These are phyloP conservation scores for Triplophysa siluroides DNA, from an alignment of 2,113 vertebrate species.

Conservation along the genomic window DNA sequence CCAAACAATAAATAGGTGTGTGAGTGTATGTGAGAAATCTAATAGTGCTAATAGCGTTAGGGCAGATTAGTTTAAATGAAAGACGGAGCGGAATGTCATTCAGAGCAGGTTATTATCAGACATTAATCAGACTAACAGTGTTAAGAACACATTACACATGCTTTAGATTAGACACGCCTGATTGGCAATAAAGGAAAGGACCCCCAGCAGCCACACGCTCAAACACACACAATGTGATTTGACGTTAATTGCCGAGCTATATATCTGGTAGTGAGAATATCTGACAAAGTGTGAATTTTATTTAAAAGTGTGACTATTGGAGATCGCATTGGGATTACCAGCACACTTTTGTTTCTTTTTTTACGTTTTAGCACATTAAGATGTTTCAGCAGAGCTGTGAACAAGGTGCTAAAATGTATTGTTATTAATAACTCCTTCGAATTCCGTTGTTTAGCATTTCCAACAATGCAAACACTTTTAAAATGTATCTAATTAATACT, in stretches of 20 bases:
- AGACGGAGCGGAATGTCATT: slow-evolving; percentile 58
- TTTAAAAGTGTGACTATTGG: slow-evolving; percentile 23
- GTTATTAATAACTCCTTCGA: too few relatives aligned
- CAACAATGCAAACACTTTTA: background rate
- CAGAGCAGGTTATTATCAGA: slow-evolving; percentile 63
- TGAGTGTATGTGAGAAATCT: slow-evolving; percentile 53
- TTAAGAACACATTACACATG: slow-evolving; percentile 58
- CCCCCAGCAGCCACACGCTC: slow-evolving; percentile 40
- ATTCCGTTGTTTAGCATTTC: too few relatives aligned
- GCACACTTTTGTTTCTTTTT: slow-evolving; percentile 1
- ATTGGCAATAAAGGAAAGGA: slow-evolving; percentile 60
- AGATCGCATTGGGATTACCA: slow-evolving; percentile 8
- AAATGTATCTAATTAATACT: too few relatives aligned
- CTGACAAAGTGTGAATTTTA: slow-evolving; percentile 21
- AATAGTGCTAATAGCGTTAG: slow-evolving; percentile 64
- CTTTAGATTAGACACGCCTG: slow-evolving; percentile 57
- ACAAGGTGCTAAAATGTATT: background rate
- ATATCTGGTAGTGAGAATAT: slow-evolving; percentile 16
- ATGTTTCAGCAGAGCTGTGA: background rate
- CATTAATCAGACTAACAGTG: slow-evolving; percentile 60
- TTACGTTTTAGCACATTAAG: background rate
- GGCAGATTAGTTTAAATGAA: slow-evolving; percentile 59
- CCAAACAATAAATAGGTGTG: slow-evolving; percentile 63
- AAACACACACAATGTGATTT: slow-evolving; percentile 54
- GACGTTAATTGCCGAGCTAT: slow-evolving; percentile 52